Evolutionary conservation across 2,797 vertebrate genomes (phyloP), one percentile per base, ranked within the genome.

Genomic region (Rhinichthys osculus): DNA sequence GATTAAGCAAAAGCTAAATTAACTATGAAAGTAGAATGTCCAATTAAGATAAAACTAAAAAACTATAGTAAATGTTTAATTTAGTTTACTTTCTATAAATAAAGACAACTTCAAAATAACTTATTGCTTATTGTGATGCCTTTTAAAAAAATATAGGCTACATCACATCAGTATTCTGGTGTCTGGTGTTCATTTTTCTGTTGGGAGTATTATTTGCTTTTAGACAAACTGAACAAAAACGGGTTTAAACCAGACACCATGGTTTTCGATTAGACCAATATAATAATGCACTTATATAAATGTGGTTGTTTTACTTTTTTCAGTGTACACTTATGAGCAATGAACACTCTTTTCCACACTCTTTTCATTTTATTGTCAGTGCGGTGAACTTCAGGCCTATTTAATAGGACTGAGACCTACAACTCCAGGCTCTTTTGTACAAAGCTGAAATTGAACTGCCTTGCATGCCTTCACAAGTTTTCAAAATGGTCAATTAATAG

Each of bases 301-400:
- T 38, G 33, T 3, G 17, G 4, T 21, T 4, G 35, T 69, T 69
- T 69, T 3, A 38, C 9, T 11, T 70, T 38, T 69, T 70, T 23
- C 19, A 70, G 9, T 23, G 67, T 11, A 70, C 35, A 70, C 19
- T 70, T 23, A 38, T 57, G 74, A 38, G 50, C 52, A 57, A 57
- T 35, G 19, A 76, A 38, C 11, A 38, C 52, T 57, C 7, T 4
- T 77, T 57, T 52, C 47, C 30, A 54, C 74, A 38, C 52, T 77
- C 13, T 59, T 77, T 59, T 23, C 33, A n/a, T 76, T 35, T 35
- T 35, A 35, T 21, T 77, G 74, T 77, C 52, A 77, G 52, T 77
- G 52, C 7, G 23, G 74, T 16, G 30, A 35, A 77, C 14, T 77
- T 59, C 38, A 33, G 64, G 2, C 30, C 16, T 33, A 77, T 57